Base-by-base conservation (phyloP, 2,888 invertebrate genomes). In the Trichogramma evanescens region DNA sequence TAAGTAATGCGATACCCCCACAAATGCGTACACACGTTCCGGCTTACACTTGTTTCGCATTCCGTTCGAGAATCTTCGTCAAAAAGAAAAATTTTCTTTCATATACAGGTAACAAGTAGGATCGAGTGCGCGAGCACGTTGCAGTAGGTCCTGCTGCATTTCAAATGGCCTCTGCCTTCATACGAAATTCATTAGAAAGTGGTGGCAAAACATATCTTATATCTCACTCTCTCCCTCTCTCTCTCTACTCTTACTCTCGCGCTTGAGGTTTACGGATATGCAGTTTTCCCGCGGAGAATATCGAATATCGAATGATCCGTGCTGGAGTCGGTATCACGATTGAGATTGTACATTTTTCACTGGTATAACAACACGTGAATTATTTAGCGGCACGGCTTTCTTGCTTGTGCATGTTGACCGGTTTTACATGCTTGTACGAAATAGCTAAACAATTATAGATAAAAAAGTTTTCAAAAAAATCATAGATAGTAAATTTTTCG, bases 161-260 rank as follows among this genome's bases (percentile, higher is more conserved):
- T 54, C 57, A 57, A 63, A 63, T 59, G 57, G 60, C 59, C 50
- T 26, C 57, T 42, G 59, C 54, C 49, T 52, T 66, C 64, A 66
- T 63, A 53, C 52, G 58, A 63, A 63, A 63, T 63, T 63, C 63
- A 60, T 72, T 72, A 71, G 70, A 71, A 74, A 72, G 70, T 73
- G 72, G 70, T 75, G 72, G 70, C 70, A 65, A 61, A 64, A 65
- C 64, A 55, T 44, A 39, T 48, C 66, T 66, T 68, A 70, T 68
- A 68, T 70, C 69, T 67, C 26, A 26, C 70, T 69, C 70, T 71
- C 56, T 5, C 41, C 5, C 40, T 6, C 4, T 4, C 4, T 50
- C 26, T 46, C n/a, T 9, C 44, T 42, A 55, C 38, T 67, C 69
- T 65, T 69, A 69, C 68, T 66, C 63, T 65, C 68, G 68, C 69